These are phyloP conservation scores for Otis tarda DNA, from an alignment of 2,113 vertebrate genomes.

Conservation along the genomic window DNA sequence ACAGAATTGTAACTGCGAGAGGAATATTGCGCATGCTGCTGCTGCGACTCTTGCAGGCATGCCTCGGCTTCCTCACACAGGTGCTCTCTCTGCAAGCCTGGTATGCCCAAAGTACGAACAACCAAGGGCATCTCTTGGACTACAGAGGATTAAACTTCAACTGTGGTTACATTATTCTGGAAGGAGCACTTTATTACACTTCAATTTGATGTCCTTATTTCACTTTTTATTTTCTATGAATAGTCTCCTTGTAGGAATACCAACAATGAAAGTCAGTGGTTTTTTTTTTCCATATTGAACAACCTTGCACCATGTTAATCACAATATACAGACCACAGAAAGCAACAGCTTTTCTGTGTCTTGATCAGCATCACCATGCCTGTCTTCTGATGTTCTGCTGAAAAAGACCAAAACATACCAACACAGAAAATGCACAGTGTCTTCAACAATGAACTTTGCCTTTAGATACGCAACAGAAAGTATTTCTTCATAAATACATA, in stretches of 20 bases:
- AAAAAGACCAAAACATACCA: background rate
- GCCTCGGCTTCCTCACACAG: slow-evolving; percentile 79
- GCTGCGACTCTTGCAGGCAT: slow-evolving; percentile 57
- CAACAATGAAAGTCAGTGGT: background rate
- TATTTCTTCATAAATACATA: background rate
- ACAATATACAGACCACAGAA: background rate
- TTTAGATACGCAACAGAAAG: background rate
- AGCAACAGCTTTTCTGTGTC: background rate
- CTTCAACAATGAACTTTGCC: background rate
- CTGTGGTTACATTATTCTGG: accelerated
- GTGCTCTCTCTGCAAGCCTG: slow-evolving; percentile 76
- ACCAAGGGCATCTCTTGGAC: slow-evolving; percentile 67
- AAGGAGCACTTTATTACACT: background rate
- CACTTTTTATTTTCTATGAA: background rate
- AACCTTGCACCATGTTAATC: background rate
- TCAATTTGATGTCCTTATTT: background rate
- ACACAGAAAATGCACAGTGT: background rate
- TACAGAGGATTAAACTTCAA: slow-evolving; percentile 47
- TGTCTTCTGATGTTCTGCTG: background rate
- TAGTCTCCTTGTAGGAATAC: background rate
- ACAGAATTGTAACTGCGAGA: slow-evolving; percentile 72
- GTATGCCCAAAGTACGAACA: slow-evolving; percentile 70
- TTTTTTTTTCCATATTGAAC: background rate
- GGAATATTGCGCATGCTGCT: slow-evolving; percentile 76
- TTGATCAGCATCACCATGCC: background rate